Conservation (phyloP, 2,113 vertebrate species). For the Malurus cyaneus region DNA sequence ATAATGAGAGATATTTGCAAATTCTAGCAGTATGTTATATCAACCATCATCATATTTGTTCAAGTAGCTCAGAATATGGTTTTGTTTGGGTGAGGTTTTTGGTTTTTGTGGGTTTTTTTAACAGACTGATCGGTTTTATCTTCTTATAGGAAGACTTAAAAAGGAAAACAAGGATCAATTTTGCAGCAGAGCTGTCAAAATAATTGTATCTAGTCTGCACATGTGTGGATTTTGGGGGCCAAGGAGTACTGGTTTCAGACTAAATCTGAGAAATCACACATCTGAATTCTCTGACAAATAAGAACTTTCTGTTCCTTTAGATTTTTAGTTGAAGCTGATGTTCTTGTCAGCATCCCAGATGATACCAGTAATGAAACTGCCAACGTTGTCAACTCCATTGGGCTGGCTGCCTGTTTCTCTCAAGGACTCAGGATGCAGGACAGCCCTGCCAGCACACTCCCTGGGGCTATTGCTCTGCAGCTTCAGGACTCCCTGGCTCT, state of each 20-base stretch:
- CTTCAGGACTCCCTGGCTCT: background rate
- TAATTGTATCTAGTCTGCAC: background rate
- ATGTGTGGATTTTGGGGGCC: background rate
- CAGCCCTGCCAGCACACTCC: background rate
- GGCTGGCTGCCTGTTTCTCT: background rate
- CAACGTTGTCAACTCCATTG: background rate
- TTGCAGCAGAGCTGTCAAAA: background rate
- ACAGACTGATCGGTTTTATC: background rate
- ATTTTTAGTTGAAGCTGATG: slow-evolving; percentile 9
- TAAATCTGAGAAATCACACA: slow-evolving; percentile 11
- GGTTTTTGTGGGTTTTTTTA: background rate
- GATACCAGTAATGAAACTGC: slow-evolving; percentile 27
- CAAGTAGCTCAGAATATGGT: background rate
- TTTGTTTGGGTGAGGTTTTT: background rate
- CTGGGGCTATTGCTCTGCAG: background rate
- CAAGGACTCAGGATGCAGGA: background rate
- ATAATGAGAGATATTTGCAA: background rate
- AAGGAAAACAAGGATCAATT: background rate
- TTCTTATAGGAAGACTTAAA: background rate
- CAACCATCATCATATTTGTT: background rate
- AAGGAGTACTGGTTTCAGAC: background rate
- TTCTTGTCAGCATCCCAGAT: slow-evolving; percentile 28
- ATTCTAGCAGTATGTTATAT: background rate
- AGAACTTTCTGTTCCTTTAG: background rate
- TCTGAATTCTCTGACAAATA: slow-evolving; percentile 24